A percentile compares a stretch with the other conserved stretches of the same genome.
These are phyloP conservation scores for Scolopax mira DNA, from an alignment of 2,113 vertebrate species.

Conservation along the genomic window DNA sequence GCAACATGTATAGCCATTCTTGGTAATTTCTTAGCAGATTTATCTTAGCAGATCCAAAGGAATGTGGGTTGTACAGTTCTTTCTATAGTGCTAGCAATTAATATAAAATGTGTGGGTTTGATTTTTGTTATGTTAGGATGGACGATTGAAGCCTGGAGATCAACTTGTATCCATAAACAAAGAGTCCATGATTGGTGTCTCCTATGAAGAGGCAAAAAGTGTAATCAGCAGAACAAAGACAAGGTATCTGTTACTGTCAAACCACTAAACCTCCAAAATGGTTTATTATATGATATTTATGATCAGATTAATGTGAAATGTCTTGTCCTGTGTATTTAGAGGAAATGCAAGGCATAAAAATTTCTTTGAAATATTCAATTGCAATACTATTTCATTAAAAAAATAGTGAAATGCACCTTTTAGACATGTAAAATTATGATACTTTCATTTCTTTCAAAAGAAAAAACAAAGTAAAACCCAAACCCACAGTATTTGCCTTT, in stretches of 20 bases:
- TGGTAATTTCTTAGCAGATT: neutral
- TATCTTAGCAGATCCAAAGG: neutral
- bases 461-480: neutral
- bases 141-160: conserved; percentile 88
- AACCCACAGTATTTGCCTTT: neutral
- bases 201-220: conserved; percentile 88
- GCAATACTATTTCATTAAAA: neutral
- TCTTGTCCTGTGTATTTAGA: neutral
- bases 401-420: neutral
- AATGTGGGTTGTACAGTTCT: neutral
- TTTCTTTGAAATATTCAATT: neutral
- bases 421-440: neutral
- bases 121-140: conserved; percentile 79
- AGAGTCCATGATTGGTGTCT: conserved; percentile 91
- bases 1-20: neutral
- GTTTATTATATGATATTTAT: neutral
- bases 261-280: neutral
- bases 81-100: neutral
- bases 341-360: neutral
- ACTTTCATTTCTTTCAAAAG: neutral
- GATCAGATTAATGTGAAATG: neutral
- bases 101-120: neutral
- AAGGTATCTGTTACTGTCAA: conserved; percentile 73
- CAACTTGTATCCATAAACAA: conserved; percentile 93
- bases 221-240: conserved; percentile 83